Base-by-base conservation (phyloP, 2,888 invertebrate species). In the Euzetes globulus region DNA sequence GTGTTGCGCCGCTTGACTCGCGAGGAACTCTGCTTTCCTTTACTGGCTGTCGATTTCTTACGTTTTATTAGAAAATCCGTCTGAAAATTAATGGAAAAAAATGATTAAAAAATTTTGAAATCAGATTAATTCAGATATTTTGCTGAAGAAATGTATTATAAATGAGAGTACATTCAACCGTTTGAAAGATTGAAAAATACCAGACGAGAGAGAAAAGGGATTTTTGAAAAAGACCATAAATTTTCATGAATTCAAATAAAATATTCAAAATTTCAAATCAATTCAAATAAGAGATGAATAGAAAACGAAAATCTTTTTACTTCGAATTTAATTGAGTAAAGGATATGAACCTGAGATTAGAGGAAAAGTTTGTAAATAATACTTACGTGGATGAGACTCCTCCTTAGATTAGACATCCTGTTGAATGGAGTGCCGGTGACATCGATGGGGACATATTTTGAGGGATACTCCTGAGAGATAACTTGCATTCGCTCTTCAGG, bases 401-500 rank as follows among this genome's bases (percentile, higher is more conserved):
- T 89, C 78, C 95, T 87, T 77, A 91, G 89, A 80, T 87, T 88
- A 80, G 91, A 90, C 92, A 94, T 92, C 79, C 94, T 87, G 81
- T 91, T 89, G 86, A 95, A 95, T 82, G 90, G 88, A 81, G 88
- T 87, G 72, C 94, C 94, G 77, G 92, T 90, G 73, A 91, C 89
- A 84, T 96, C 94, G 80, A 96, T 92, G 76, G 90, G 88, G 77
- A 96, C 90, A 78, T 94, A 84, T 86, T 92, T 90, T 78, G 92
- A 91, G 73, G 91, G 91, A 85, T 19, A 74, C 71, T 79, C 80
- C 72, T 78, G 72, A 22, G 80, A 79, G 25, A 80, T 73, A 27
- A 80, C 79, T 72, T 79, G 78, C 7, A 78, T 77, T 52, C 79
- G 78, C 76, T 81, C 80, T 73, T 81, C 80, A 7, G 81, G 81